Percentiles rank a stretch among this genome's conserved stretches.
Conservation (phyloP, 2,888 invertebrate species). For the Acrocyrtus sp. region DNA sequence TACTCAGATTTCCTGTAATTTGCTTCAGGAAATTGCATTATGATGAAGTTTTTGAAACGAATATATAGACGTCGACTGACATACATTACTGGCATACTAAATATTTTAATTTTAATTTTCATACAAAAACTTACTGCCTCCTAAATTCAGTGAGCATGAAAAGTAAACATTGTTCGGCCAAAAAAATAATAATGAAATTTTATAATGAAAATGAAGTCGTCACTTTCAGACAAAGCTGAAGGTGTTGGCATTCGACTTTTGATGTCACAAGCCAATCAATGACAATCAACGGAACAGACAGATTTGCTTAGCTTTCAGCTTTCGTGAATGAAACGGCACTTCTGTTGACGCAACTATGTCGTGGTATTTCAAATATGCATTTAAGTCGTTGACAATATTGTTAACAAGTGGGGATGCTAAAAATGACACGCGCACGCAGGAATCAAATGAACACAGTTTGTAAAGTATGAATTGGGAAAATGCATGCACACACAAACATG, state of each 20-base stretch:
- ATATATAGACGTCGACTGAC: background rate
- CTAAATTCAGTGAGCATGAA: no score
- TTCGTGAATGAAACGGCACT: constrained; percentile 7
- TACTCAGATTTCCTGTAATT: constrained; percentile 40
- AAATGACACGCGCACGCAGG: background rate
- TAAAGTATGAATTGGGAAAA: background rate
- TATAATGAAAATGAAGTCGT: constrained; percentile 1
- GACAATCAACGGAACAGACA: background rate
- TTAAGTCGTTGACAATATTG: constrained; percentile 1
- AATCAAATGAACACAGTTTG: background rate
- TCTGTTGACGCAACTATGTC: background rate
- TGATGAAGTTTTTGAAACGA: constrained; percentile 9
- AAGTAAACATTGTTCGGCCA: background rate
- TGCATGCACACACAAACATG: constrained; percentile 1
- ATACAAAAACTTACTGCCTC: no score
- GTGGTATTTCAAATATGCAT: background rate
- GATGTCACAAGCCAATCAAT: background rate
- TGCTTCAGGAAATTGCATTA: constrained; percentile 26
- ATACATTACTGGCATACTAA: background rate
- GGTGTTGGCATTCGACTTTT: background rate
- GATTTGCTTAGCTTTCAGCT: constrained; percentile 30
- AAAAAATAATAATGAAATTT: background rate
- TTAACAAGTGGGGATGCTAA: background rate
- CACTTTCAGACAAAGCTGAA: background rate
- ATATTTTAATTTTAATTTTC: background rate